Evolutionary conservation across 2,888 invertebrate genomes (phyloP).

Genomic region (Druceiella hillmani): DNA sequence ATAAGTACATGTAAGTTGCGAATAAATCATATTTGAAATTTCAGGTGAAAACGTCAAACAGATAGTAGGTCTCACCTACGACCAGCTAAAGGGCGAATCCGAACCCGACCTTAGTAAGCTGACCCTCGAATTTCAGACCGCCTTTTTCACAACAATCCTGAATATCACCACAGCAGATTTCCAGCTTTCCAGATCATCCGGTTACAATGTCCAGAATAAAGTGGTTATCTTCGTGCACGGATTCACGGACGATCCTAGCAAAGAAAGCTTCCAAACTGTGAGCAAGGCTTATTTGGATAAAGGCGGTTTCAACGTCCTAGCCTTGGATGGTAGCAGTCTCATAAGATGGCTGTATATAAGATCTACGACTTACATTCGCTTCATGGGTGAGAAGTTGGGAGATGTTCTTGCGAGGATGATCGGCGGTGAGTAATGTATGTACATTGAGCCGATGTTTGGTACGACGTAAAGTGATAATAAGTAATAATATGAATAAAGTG

Average conservation of each 20-base stretch:
- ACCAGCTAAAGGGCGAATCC: too few species aligned
- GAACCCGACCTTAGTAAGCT: too few species aligned
- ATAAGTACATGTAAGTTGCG: too few species aligned
- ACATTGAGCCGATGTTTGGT: too few species aligned
- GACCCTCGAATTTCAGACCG: too few species aligned
- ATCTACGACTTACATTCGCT: constrained; percentile 17
- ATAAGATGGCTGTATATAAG: constrained; percentile 19
- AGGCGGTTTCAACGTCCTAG: constrained; percentile 15
- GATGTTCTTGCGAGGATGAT: constrained; percentile 12
- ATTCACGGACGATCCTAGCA: constrained; percentile 12
- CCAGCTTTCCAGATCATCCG: not conserved
- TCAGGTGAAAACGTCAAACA: too few species aligned
- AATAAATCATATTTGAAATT: too few species aligned
- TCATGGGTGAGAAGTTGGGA: constrained; percentile 20
- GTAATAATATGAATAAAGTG: too few species aligned
- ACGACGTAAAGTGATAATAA: too few species aligned
- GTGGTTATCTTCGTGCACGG: constrained; percentile 21
- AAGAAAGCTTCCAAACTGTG: constrained; percentile 11
- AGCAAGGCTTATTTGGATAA: constrained; percentile 14
- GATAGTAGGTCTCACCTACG: too few species aligned
- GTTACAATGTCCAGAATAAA: constrained; percentile 2
- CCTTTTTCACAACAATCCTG: not conserved
- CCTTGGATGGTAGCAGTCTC: constrained; percentile 20
- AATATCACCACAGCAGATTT: not conserved
- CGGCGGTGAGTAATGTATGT: too few species aligned